Evolutionary conservation across 2,797 vertebrate species (phyloP).

Genomic region (Sebastes minor): DNA sequence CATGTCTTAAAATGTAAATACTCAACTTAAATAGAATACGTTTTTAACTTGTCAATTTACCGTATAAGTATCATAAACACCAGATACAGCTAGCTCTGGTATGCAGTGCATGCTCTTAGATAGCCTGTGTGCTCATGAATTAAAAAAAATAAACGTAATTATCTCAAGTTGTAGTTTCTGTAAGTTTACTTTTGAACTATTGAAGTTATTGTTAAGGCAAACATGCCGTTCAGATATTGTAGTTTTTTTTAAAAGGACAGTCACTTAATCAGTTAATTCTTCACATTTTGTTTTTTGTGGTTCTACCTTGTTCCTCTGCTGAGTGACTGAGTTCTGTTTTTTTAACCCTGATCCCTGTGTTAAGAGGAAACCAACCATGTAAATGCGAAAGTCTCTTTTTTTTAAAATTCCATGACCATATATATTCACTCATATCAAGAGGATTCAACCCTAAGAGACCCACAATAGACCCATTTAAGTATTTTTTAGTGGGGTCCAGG

Average conservation of each 20-base stretch:
- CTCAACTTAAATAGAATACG: neutral
- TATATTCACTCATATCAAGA: no score
- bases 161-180: neutral
- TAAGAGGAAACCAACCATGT: fast-evolving
- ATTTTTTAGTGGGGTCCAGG: no score
- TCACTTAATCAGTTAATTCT: no score
- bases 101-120: neutral
- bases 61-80: neutral
- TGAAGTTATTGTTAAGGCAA: neutral
- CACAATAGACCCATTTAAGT: no score
- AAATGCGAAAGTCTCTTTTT: no score
- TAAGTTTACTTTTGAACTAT: neutral
- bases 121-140: neutral
- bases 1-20: constrained; percentile 2
- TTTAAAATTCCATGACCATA: no score
- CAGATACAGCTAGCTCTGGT: neutral
- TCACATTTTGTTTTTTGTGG: neutral
- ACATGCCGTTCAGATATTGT: neutral
- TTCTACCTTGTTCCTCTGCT: neutral
- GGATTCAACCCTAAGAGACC: no score
- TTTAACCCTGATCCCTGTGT: no score
- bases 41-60: neutral
- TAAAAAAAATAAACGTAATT: neutral
- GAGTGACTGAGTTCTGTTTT: no score
- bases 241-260: no score